These are phyloP conservation scores for Zosterops lateralis DNA, from an alignment of 2,113 vertebrate genomes.

Conservation along the genomic window DNA sequence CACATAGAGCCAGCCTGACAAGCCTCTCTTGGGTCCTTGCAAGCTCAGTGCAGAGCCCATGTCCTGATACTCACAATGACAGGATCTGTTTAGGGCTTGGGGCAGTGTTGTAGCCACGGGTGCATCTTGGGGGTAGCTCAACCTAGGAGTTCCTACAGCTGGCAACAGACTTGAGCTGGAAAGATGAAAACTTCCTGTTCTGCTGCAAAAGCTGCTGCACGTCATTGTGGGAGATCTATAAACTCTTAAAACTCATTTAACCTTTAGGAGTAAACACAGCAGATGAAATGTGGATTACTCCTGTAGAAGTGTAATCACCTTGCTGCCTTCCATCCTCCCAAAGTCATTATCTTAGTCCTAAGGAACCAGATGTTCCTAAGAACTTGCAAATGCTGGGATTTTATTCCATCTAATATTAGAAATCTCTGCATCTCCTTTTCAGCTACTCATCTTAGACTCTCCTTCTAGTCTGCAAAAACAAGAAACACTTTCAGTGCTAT, in stretches of 20 bases:
- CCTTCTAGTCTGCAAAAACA: not conserved
- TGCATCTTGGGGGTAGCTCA: not conserved
- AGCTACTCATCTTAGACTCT: not conserved
- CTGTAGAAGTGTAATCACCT: not conserved
- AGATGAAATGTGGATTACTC: not conserved
- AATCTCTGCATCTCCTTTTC: not conserved
- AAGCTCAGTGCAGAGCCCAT: not conserved
- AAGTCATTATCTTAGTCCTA: not conserved
- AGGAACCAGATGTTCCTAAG: not conserved
- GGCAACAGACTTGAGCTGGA: not conserved
- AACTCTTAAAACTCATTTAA: not conserved
- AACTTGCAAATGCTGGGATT: not conserved
- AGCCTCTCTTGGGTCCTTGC: not conserved
- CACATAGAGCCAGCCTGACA: not conserved
- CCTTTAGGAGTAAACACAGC: not conserved
- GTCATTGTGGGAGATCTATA: not conserved
- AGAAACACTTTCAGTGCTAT: not conserved
- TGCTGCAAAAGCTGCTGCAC: not conserved
- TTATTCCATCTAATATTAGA: not conserved
- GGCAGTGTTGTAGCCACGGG: rapidly evolving
- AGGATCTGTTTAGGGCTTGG: not conserved
- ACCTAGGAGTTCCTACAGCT: not conserved
- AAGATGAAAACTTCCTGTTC: not conserved
- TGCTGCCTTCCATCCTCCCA: not conserved
- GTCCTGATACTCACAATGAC: not conserved